Percentiles rank a stretch among this genome's conserved stretches.
These are phyloP conservation scores for Lepus townsendii DNA, from an alignment of 2,797 vertebrate species.

Conservation along the genomic window DNA sequence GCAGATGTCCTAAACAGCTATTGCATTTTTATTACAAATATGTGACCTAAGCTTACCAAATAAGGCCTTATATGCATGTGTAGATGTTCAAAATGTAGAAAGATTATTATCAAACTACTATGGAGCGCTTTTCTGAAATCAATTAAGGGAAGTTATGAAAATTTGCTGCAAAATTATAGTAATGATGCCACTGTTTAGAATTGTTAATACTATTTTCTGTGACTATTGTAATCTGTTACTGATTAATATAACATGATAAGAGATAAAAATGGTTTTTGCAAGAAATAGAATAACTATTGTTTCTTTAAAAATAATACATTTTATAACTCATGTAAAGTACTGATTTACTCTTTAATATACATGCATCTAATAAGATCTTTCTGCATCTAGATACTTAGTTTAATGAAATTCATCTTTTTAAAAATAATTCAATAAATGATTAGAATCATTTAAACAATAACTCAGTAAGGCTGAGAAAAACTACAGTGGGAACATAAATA, in stretches of 20 bases:
- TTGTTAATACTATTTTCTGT: constrained; percentile 5
- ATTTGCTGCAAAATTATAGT: not conserved
- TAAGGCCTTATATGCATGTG: not conserved
- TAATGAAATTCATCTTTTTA: not conserved
- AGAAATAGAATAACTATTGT: not conserved
- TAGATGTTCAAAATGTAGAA: not conserved
- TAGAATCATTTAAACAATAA: constrained; percentile 11
- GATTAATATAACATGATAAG: not conserved
- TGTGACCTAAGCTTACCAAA: not conserved
- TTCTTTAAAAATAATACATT: not conserved
- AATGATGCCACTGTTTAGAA: no score
- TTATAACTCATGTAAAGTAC: not conserved
- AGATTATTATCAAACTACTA: not conserved
- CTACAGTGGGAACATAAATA: not conserved
- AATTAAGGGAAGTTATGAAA: not conserved
- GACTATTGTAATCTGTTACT: not conserved
- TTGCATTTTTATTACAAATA: no score
- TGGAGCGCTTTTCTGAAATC: not conserved
- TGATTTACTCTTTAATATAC: not conserved
- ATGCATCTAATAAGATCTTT: not conserved
- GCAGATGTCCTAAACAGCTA: no score
- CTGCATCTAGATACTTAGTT: not conserved
- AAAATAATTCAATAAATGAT: not conserved
- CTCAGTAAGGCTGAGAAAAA: not conserved
- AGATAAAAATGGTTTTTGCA: not conserved